phyloP scores from a whole-genome alignment of 1,140 invertebrate genomes.

The Oncopodura yosiiana region DNA sequence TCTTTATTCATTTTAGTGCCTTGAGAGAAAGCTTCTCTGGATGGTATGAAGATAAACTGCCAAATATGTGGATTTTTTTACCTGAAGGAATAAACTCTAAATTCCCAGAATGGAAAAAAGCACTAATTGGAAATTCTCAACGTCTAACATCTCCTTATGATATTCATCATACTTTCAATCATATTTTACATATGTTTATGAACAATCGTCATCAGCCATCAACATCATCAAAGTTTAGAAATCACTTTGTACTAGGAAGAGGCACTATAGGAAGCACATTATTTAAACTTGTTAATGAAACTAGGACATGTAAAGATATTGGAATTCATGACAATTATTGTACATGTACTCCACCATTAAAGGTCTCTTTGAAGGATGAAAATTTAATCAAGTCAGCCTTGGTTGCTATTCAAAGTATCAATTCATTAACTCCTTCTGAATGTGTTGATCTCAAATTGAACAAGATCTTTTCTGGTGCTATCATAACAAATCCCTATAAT shows the following conservation, averaged over 20 bases:
- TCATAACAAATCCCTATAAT: not conserved
- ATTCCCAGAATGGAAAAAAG: not conserved
- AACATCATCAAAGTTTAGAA: not conserved
- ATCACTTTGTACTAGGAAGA: too few species aligned
- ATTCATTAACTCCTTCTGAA: slow-evolving; percentile 10
- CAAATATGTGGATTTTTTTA: slow-evolving; percentile 3
- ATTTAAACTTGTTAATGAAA: slow-evolving; percentile 15
- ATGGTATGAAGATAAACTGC: slow-evolving; percentile 16
- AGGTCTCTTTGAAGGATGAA: slow-evolving; percentile 2
- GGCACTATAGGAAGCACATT: slow-evolving; percentile 18
- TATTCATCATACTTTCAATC: slow-evolving; percentile 23
- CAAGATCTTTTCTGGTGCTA: slow-evolving; percentile 11
- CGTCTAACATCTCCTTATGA: slow-evolving; percentile 27
- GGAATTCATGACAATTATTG: slow-evolving; percentile 28
- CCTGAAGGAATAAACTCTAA: not conserved
- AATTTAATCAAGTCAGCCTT: slow-evolving; percentile 1
- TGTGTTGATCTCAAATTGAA: slow-evolving; percentile 10
- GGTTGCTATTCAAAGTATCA: slow-evolving; percentile 13
- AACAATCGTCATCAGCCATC: not conserved
- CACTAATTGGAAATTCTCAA: too few species aligned
- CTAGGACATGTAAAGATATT: slow-evolving; percentile 21
- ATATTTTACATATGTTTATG: slow-evolving; percentile 17
- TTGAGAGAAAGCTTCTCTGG: not conserved
- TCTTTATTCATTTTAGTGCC: not conserved
- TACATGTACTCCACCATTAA: slow-evolving; percentile 19